phyloP scores from a whole-genome alignment of 2,888 invertebrate species.

The Leptinotarsa haldemani region DNA sequence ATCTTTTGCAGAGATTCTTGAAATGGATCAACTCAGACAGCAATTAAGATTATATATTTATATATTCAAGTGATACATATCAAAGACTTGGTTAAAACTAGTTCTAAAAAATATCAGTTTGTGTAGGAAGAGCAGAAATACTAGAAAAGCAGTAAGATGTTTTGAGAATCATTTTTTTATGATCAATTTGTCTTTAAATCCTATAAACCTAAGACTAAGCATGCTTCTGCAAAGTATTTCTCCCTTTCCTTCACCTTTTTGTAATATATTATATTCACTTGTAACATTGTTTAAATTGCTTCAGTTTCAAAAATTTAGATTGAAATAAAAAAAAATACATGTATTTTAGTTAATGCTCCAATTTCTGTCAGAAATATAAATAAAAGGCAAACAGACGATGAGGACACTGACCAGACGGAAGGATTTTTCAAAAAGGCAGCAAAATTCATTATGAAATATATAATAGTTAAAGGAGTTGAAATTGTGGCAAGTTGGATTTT shows the following conservation, averaged over 20 bases:
- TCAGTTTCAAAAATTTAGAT: no score
- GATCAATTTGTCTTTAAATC: no score
- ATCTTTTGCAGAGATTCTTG: constrained; percentile 65
- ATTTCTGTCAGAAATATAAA: constrained; percentile 15
- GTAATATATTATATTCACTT: no score
- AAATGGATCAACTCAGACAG: constrained; percentile 65
- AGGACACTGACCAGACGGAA: constrained; percentile 13
- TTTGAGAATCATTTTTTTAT: constrained; percentile 6
- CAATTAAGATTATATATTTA: constrained; percentile 4
- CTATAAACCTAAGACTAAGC: background rate
- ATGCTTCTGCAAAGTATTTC: constrained; percentile 34
- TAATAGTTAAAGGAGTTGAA: constrained; percentile 28
- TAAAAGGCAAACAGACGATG: constrained; percentile 30
- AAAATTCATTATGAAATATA: constrained; percentile 28
- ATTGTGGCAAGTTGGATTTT: constrained; percentile 23
- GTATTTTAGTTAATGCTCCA: constrained; percentile 21
- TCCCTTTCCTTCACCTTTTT: background rate
- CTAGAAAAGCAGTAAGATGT: background rate
- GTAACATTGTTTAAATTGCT: no score
- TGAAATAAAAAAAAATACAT: background rate
- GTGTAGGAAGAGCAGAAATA: background rate
- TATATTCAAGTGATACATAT: background rate
- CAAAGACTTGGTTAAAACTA: background rate
- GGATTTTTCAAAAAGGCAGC: constrained; percentile 32
- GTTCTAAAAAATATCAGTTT: no score